Conservation (phyloP, 1,140 invertebrate species). For the Aphaenogaster ashmeadi region DNA sequence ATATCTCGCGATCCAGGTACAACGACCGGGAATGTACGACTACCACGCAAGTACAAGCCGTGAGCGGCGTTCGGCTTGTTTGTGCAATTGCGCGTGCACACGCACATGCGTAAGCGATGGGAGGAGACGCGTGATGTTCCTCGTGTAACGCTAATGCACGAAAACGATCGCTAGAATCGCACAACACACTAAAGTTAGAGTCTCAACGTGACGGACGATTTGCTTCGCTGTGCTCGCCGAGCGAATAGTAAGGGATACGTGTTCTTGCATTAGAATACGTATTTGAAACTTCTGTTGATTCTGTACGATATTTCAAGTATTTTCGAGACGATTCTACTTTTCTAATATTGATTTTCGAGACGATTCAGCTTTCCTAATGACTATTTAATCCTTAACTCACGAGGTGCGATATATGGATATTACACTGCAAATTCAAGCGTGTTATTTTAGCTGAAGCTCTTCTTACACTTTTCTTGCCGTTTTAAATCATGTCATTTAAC, state of each 20-base stretch:
- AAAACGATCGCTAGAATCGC: conserved; percentile 50
- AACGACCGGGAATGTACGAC: conserved; percentile 45
- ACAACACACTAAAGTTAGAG: conserved; percentile 26
- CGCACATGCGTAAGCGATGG: conserved; percentile 33
- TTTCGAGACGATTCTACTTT: conserved; percentile 20
- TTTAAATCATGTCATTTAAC: too few relatives aligned
- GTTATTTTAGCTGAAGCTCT: too few relatives aligned
- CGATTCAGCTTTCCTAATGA: neutral
- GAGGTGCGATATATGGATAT: too few relatives aligned
- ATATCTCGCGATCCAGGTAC: conserved; percentile 42
- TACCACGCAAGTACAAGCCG: conserved; percentile 31
- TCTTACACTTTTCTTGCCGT: too few relatives aligned
- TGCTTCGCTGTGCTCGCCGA: conserved; percentile 1
- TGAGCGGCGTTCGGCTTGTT: conserved; percentile 42
- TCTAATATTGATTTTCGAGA: neutral
- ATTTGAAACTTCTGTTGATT: neutral
- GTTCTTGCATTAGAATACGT: neutral
- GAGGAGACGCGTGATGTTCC: conserved; percentile 52
- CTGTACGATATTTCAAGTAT: neutral
- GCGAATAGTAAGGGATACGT: neutral
- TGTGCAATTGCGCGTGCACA: conserved; percentile 44
- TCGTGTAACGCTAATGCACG: conserved; percentile 59
- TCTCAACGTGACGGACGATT: conserved; percentile 21
- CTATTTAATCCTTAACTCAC: neutral
- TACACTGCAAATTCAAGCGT: too few relatives aligned